phyloP scores from a whole-genome alignment of 2,888 invertebrate species.

The Theristus sp. region DNA sequence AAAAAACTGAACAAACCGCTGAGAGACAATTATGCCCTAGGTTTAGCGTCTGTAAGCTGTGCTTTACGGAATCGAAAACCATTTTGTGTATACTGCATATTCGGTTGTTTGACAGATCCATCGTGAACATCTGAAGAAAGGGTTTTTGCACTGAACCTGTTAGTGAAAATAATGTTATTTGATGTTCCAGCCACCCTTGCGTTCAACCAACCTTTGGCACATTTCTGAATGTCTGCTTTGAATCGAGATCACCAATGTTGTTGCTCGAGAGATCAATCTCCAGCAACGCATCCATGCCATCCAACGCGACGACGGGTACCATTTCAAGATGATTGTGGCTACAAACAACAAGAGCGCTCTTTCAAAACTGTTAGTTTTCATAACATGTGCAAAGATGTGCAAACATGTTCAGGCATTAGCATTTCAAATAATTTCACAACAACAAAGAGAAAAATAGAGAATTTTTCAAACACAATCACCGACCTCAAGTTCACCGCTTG shows the following conservation, averaged over 20 bases:
- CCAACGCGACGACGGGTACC: slow-evolving; percentile 16
- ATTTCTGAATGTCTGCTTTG: slow-evolving; percentile 15
- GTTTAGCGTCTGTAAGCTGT: slow-evolving; percentile 24
- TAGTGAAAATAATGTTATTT: too few relatives aligned
- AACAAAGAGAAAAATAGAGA: too few relatives aligned
- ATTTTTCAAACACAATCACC: too few relatives aligned
- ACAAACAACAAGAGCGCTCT: too few relatives aligned
- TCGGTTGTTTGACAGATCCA: slow-evolving; percentile 24
- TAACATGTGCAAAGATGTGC: too few relatives aligned
- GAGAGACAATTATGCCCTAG: slow-evolving; percentile 22
- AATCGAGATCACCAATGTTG: slow-evolving; percentile 17
- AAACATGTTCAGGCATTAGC: too few relatives aligned
- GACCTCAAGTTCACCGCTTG: slow-evolving; percentile 18
- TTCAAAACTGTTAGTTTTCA: too few relatives aligned
- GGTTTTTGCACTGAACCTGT: too few relatives aligned
- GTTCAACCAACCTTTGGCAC: slow-evolving; percentile 21
- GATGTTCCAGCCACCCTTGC: too few relatives aligned
- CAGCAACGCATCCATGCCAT: slow-evolving; percentile 15
- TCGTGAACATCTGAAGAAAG: slow-evolving; percentile 8
- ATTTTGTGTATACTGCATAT: slow-evolving; percentile 21
- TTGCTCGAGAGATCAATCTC: slow-evolving; percentile 25
- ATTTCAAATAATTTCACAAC: background rate
- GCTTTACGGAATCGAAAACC: slow-evolving; percentile 22
- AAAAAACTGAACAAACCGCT: slow-evolving; percentile 12
- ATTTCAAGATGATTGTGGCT: background rate